A percentile compares a stretch with the other conserved stretches of the same genome.
phyloP scores from a whole-genome alignment of 2,113 vertebrate genomes.

The Clupea harengus region DNA sequence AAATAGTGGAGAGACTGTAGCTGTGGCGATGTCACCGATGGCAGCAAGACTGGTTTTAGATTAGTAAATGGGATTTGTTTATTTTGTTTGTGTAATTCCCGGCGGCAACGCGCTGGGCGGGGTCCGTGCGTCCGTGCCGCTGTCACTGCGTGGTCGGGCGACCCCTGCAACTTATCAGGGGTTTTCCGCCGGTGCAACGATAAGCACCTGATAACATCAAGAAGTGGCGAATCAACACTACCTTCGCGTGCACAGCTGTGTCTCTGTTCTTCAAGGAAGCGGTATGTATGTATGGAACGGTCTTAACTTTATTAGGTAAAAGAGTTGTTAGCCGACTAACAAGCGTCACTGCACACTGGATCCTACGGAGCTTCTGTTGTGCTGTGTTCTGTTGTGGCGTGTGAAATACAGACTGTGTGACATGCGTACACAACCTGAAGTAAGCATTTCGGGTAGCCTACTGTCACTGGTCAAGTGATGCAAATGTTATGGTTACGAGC shows the following conservation, averaged over 20 bases:
- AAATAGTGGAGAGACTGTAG: not conserved
- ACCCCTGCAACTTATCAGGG: not conserved
- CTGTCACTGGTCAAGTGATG: not conserved
- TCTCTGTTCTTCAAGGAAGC: not conserved
- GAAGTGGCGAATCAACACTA: constrained; percentile 8
- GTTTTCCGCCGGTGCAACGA: not conserved
- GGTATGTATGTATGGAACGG: not conserved
- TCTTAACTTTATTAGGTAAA: not conserved
- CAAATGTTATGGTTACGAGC: not conserved
- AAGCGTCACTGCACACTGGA: not conserved
- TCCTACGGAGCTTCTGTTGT: not conserved
- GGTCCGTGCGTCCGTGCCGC: constrained; percentile 10
- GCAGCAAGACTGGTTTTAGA: not conserved
- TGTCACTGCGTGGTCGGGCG: not conserved
- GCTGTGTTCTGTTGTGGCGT: not conserved
- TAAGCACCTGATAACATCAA: constrained; percentile 9
- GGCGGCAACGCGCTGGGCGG: constrained; percentile 10
- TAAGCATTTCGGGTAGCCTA: not conserved
- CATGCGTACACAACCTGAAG: not conserved
- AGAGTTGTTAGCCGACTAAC: not conserved
- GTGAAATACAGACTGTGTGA: not conserved
- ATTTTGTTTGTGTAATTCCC: not conserved
- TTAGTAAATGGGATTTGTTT: not conserved
- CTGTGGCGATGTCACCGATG: not conserved
- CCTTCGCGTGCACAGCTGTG: not conserved